A percentile compares a stretch with the other conserved stretches of the same genome.
Conservation (phyloP, 2,113 vertebrate species). For the Plecturocebus donacophilus region DNA sequence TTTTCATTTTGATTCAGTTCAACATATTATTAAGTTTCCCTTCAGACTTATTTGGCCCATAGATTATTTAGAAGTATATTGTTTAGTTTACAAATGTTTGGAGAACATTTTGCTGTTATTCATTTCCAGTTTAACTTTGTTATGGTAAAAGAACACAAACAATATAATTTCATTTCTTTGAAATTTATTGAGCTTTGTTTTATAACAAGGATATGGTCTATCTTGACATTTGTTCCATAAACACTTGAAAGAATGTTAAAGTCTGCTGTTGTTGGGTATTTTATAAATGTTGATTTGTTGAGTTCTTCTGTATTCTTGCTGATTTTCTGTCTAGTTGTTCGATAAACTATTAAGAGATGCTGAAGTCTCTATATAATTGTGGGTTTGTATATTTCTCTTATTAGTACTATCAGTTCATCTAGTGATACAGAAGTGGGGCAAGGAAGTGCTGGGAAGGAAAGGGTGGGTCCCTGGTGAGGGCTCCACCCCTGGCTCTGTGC, state of each 20-base stretch:
- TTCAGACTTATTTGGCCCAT: background rate
- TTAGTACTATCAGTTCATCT: background rate
- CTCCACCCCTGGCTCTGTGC: too few relatives aligned
- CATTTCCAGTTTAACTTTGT: background rate
- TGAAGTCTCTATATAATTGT: background rate
- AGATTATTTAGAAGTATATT: too few relatives aligned
- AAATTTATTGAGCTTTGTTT: background rate
- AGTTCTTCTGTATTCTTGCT: background rate
- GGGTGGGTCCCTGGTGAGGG: too few relatives aligned
- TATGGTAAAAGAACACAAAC: background rate
- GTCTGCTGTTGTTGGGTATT: background rate
- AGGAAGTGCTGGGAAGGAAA: too few relatives aligned
- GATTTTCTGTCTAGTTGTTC: background rate
- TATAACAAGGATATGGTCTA: background rate
- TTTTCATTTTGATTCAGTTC: background rate
- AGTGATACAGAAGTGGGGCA: too few relatives aligned
- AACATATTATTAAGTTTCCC: background rate
- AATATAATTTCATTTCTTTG: background rate
- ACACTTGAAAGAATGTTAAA: background rate
- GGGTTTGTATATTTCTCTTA: background rate
- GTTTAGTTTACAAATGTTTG: background rate
- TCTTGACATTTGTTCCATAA: background rate
- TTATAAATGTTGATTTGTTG: background rate
- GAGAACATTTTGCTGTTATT: background rate
- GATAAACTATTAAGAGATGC: background rate